Evolutionary conservation across 2,797 vertebrate species (phyloP).

Genomic region (Sarcoramphus papa): DNA sequence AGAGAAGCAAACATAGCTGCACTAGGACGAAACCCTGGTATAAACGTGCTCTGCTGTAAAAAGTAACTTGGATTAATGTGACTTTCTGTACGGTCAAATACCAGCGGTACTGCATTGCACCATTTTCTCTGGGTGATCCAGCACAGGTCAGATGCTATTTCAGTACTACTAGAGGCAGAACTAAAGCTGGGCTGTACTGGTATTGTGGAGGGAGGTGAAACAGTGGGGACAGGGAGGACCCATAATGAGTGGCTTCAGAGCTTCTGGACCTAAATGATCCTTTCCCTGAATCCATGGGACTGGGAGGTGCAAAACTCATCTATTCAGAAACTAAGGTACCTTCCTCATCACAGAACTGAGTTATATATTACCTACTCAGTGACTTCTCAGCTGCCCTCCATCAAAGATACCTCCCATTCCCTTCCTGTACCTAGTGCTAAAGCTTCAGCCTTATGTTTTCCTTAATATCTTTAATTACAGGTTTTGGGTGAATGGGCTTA

Average conservation of each 20-base stretch:
- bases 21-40: not conserved
- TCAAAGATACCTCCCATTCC: not conserved
- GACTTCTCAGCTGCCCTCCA: not conserved
- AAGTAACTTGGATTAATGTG: not conserved
- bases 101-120: conserved; percentile 22
- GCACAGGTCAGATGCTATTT: not conserved
- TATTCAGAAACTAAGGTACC: not conserved
- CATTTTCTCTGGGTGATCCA: not conserved
- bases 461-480: conserved; percentile 8
- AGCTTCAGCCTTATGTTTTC: not conserved
- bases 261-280: not conserved
- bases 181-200: not conserved
- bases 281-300: not conserved
- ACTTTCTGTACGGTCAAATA: not conserved
- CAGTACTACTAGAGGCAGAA: not conserved
- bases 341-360: not conserved
- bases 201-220: not conserved
- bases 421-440: not conserved
- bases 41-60: not conserved
- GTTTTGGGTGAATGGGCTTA: conserved; percentile 3
- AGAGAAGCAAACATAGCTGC: not conserved
- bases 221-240: not conserved
- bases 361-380: not conserved
- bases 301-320: not conserved
- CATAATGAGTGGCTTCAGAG: not conserved